Base-by-base conservation (phyloP, 2,888 invertebrate genomes). In the Nowickia ferox region DNA sequence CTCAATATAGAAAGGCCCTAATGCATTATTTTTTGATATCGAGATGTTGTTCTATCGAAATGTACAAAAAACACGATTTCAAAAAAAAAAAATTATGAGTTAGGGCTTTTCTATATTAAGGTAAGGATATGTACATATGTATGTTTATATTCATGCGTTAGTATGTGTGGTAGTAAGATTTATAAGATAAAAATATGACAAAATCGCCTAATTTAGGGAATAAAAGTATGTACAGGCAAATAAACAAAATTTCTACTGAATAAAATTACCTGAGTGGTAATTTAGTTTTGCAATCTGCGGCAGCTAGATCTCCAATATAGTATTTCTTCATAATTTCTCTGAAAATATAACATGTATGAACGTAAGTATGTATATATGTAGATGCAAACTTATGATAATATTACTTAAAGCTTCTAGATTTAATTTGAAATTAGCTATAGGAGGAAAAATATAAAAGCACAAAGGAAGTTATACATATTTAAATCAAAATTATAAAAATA, bases 281-380 rank as follows among this genome's bases (percentile, higher is more conserved):
- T 53, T 89, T 88, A 46, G 10, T 84, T 77, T 88, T 89, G 80
- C 94, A 94, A 91, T 96, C 96, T n/a, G 93, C 93, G 89, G 94
- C 95, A 88, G 95, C 95, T 88, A 98, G 91, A 93, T 97, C 96
- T 87, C 99, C 99, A 89, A 99, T 95, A 92, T 95, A 95, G 93
- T 96, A 98, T 89, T 97, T 96, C 90, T 95, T 94, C 97, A 99
- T 97, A 93, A 98, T 88, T 84, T 90, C 87, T 42, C 93, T 93
- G 61, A 40, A 87, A 82, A 79, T 30, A 68, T 48, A 30, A 59
- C 1, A 59, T 44, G 15, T 42, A 40, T 3, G 22, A 0, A 19
- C 11, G 19, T 44, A 9, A 65, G 2, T 65, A 10, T 22, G 22
- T 22, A 10, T 22, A 2, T 22, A 22, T 30, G 30, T 30, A 30